Evolutionary conservation across 2,888 invertebrate species (phyloP), one percentile per base, ranked within the genome.

Genomic region (Pseudococcus jackbeardsleyi): DNA sequence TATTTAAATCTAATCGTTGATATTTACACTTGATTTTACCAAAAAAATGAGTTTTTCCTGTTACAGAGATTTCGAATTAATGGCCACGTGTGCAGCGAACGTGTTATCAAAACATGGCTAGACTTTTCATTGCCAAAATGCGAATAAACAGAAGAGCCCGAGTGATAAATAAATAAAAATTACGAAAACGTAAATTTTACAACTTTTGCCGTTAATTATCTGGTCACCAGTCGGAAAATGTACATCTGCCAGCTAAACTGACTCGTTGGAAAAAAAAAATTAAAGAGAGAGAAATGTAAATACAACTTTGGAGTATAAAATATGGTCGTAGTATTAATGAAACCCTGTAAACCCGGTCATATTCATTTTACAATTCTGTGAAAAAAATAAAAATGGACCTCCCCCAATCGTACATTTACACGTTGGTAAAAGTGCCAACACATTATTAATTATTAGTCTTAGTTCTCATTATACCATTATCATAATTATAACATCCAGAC

Each of bases 391-490:
- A 19, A 46, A 0, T 12, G 3, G 19, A n/a, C 11, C 46, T 46
- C 19, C 46, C 33, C 46, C 15, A 3, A 8, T 7, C 3, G 11
- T 64, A 82, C 15, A 82, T 46, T 82, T 46, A 46, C 79, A 46
- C 22, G 19, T 0, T 39, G 46, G 79, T 12, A 8, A 82, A 82
- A 11, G 79, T 82, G 79, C 79, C 46, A 82, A 46, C 39, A 82
- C 46, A 33, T 82, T 82, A 82, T 82, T 82, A 82, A 82, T 82
- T 82, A 46, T 82, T 82, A 46, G 46, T 82, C 19, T 46, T 11
- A 46, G 46, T 46, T 82, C 8, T 82, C 46, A 82, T 82, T 42
- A 82, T 19, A 82, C 79, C 46, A 82, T 82, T 82, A 82, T 82
- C 15, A 82, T 82, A 82, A 82, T 82, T 46, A 82, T 19, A 42